phyloP scores from a whole-genome alignment of 2,797 vertebrate genomes.

The Sylvia borin region DNA sequence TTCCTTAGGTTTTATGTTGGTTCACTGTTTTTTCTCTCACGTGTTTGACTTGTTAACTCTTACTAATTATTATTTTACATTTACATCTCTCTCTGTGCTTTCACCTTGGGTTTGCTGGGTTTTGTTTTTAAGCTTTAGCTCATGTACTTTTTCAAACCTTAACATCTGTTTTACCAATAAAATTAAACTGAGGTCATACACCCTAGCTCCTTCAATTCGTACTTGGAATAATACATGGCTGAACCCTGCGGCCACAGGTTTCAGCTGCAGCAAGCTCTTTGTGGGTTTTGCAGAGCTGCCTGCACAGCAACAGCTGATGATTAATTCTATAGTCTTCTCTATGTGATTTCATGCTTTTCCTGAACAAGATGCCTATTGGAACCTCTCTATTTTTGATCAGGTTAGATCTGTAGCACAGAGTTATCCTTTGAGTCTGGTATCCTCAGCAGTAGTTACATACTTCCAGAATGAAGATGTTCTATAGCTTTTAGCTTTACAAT shows the following conservation, averaged over 20 bases:
- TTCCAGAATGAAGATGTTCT: background rate
- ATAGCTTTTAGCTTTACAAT: background rate
- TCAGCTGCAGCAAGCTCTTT: background rate
- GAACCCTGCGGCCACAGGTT: background rate
- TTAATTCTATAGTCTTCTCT: background rate
- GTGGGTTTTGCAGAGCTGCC: background rate
- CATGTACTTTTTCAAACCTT: background rate
- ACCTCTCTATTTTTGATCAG: background rate
- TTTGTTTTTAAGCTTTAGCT: background rate
- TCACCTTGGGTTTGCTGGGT: background rate
- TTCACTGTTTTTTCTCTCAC: background rate
- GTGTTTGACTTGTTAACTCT: background rate
- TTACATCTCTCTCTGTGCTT: background rate
- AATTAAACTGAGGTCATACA: background rate
- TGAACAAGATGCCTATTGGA: background rate
- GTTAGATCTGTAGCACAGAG: background rate
- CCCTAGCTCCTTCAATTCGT: background rate
- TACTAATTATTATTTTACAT: background rate
- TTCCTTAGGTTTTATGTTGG: background rate
- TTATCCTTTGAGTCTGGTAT: background rate
- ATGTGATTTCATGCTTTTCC: background rate
- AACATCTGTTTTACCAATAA: background rate
- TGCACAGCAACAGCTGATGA: background rate
- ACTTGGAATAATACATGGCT: background rate
- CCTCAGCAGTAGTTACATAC: background rate